A percentile compares a stretch with the other conserved stretches of the same genome.
Evolutionary conservation across 2,888 invertebrate genomes (phyloP).

Genomic region (Ophion slaviceki): DNA sequence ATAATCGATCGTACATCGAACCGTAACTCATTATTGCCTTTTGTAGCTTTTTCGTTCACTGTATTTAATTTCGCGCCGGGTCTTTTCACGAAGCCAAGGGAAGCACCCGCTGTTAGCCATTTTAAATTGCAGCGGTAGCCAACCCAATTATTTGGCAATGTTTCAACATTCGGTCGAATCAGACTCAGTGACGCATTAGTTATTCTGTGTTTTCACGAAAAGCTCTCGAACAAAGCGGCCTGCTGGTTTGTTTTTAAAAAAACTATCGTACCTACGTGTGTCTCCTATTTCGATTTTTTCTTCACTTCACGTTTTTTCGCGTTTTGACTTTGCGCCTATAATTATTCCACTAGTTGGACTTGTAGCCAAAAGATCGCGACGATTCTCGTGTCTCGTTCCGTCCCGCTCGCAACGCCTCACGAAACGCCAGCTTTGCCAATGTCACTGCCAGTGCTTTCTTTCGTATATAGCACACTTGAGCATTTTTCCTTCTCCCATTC

Average conservation of each 20-base stretch:
- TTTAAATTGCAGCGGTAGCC: conserved; percentile 6
- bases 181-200: conserved; percentile 7
- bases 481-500: conserved; percentile 4
- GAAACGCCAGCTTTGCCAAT: conserved; percentile 33
- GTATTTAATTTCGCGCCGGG: neutral
- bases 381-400: conserved; percentile 1
- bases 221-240: neutral
- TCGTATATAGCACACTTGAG: neutral
- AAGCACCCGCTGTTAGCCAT: neutral
- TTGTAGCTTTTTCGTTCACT: neutral
- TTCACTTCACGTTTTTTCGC: neutral
- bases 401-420: neutral
- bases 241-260: neutral
- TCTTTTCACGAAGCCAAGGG: neutral
- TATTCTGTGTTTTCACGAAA: neutral
- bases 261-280: neutral
- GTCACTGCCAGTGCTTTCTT: conserved; percentile 1
- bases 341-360: neutral
- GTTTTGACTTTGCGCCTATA: neutral
- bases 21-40: neutral
- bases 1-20: neutral
- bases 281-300: neutral
- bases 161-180: conserved; percentile 17
- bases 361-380: conserved; percentile 4
- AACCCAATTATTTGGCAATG: conserved; percentile 9